Base-by-base conservation (phyloP, 2,888 invertebrate species). In the Aricia artaxerxes region DNA sequence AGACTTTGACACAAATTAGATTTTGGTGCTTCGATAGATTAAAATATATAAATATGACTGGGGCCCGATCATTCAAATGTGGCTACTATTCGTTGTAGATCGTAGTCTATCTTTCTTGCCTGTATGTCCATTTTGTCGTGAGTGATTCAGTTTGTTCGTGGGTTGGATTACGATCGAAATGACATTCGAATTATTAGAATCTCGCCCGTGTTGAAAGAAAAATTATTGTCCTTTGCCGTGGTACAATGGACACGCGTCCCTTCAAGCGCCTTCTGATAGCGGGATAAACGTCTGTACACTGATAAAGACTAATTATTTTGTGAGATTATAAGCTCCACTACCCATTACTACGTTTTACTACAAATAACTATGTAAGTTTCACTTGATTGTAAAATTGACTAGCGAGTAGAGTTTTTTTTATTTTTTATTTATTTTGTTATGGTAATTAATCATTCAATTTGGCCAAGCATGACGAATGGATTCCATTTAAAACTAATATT, bases 251-350 rank as follows among this genome's bases (percentile, higher is more conserved):
- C 86, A 87, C 84, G 69, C 73, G 73, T 80, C 64, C 77, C 78
- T 82, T 81, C 82, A 82, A 89, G 88, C 89, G 89, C 89, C 90
- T 82, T 85, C 84, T 84, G 86, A 85, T 86, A 87, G 87, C 90
- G 88, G 88, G 88, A 89, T 86, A 83, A 83, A 84, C 83, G 83
- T 84, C 82, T 83, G 88, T 87, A 88, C 87, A 86, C 79, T 84
- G 86, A 86, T 88, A 84, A 84, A 80, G 80, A 81, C 81, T 83
- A 84, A 85, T 85, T 85, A 81, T 24, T 76, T 76, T 76, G 35
- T 16, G 49, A 76, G 53, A 76, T 76, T 35, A 35, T 76, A 76
- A 76, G 31, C 11, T 35, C 69, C 69, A 69, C 69, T 69, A 69
- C 35, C 69, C 38, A 6, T 35, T 38, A 13, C 49, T 31, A 53